Percentiles rank a stretch among this genome's conserved stretches.
Evolutionary conservation across 2,113 vertebrate species (phyloP).

Genomic region (Carassius gibelio): DNA sequence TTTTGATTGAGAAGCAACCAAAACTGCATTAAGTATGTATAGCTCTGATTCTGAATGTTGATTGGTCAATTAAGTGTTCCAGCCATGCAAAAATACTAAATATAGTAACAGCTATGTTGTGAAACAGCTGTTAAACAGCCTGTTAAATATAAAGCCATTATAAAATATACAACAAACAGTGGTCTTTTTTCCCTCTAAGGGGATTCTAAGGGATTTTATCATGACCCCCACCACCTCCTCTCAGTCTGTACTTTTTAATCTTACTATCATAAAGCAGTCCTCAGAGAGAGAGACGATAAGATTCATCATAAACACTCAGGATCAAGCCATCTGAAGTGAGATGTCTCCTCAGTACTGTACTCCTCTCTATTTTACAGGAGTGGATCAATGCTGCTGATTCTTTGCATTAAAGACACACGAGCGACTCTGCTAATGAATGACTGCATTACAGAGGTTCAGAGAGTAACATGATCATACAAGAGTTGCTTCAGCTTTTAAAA

Average conservation of each 20-base stretch:
- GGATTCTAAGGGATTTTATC: too few species aligned
- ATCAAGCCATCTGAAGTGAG: slow-evolving; percentile 27
- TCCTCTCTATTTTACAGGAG: background rate
- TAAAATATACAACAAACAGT: background rate
- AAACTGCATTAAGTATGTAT: background rate
- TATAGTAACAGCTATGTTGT: background rate
- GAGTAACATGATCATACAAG: slow-evolving; percentile 10
- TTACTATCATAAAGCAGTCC: slow-evolving; percentile 9
- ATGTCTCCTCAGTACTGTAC: slow-evolving; percentile 1
- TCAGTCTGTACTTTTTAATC: slow-evolving; percentile 1
- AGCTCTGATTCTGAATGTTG: background rate
- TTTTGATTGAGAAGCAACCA: too few species aligned
- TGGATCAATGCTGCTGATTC: slow-evolving; percentile 35
- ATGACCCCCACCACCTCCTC: background rate
- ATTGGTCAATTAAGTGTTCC: background rate
- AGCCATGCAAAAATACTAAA: background rate
- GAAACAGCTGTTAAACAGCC: too few species aligned
- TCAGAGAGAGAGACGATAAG: slow-evolving; percentile 1
- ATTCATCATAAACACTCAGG: slow-evolving; percentile 20
- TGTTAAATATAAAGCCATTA: too few species aligned
- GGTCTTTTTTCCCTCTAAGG: background rate
- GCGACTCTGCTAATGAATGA: slow-evolving; percentile 27
- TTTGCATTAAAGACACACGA: slow-evolving; percentile 3
- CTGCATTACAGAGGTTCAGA: slow-evolving; percentile 30
- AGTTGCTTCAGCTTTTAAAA: slow-evolving; percentile 10